These are phyloP conservation scores for Sepiola atlantica DNA, from an alignment of 2,888 invertebrate genomes.

Conservation along the genomic window DNA sequence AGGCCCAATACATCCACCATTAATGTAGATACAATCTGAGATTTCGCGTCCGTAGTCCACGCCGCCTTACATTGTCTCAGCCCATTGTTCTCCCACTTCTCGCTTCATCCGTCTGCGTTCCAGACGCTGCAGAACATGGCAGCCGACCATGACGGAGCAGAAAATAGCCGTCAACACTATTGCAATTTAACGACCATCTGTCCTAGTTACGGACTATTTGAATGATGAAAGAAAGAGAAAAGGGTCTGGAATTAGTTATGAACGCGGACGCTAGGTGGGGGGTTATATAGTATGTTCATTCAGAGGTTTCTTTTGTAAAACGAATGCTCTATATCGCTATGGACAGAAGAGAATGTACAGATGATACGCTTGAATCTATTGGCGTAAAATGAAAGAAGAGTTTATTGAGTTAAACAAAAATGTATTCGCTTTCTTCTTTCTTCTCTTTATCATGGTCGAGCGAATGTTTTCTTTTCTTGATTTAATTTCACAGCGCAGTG, in stretches of 20 bases:
- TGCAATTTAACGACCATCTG: constrained; percentile 8
- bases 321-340: background rate
- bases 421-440: background rate
- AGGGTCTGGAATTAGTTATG: background rate
- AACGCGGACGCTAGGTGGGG: background rate
- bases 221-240: background rate
- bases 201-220: constrained; percentile 6
- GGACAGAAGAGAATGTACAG: background rate
- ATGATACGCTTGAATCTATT: background rate
- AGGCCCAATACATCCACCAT: background rate
- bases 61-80: background rate
- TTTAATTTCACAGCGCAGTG: background rate
- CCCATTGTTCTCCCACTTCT: background rate
- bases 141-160: background rate
- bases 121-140: background rate
- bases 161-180: constrained; percentile 15
- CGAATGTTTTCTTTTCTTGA: background rate
- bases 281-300: background rate
- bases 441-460: background rate
- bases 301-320: background rate
- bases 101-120: background rate
- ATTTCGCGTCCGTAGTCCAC: background rate
- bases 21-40: background rate
- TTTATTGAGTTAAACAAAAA: background rate
- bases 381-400: background rate